These are phyloP conservation scores for Crotalus horridus DNA, from an alignment of 2,113 vertebrate genomes.

Conservation along the genomic window DNA sequence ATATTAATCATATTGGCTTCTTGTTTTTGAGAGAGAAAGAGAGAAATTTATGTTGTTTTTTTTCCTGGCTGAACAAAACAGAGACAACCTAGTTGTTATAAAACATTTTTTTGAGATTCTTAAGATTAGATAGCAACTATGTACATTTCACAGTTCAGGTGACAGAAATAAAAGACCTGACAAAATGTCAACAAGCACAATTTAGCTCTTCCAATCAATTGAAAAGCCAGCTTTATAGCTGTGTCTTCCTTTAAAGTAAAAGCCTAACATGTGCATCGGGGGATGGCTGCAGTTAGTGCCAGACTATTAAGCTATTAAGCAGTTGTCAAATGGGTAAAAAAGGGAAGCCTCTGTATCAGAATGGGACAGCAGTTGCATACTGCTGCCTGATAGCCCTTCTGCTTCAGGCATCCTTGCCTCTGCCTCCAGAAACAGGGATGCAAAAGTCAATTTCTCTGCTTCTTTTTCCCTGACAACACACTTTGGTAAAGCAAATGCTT, in stretches of 20 bases:
- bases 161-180: conserved; percentile 54
- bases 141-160: conserved; percentile 43
- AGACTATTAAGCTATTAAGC: conserved; percentile 39
- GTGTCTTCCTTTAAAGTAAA: conserved; percentile 32
- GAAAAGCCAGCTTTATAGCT: conserved; percentile 41
- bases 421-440: conserved; percentile 42
- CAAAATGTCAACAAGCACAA: conserved; percentile 52
- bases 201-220: conserved; percentile 39
- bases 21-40: conserved; percentile 11
- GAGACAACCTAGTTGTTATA: not conserved
- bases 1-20: conserved; percentile 14
- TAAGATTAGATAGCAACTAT: not conserved
- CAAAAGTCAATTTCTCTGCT: conserved; percentile 44
- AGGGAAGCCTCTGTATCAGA: conserved; percentile 31
- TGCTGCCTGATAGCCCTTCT: not conserved
- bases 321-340: conserved; percentile 20
- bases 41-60: conserved; percentile 14
- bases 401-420: conserved; percentile 29
- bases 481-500: conserved; percentile 2
- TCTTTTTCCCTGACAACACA: conserved; percentile 33
- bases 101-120: not conserved
- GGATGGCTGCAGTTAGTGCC: conserved; percentile 10
- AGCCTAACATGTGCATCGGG: conserved; percentile 38
- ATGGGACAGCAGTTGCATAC: accelerated
- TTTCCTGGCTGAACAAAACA: conserved; percentile 31